A percentile compares a stretch with the other conserved stretches of the same genome.
Evolutionary conservation across 2,797 vertebrate species (phyloP).

Genomic region (Neosalanx taihuensis): DNA sequence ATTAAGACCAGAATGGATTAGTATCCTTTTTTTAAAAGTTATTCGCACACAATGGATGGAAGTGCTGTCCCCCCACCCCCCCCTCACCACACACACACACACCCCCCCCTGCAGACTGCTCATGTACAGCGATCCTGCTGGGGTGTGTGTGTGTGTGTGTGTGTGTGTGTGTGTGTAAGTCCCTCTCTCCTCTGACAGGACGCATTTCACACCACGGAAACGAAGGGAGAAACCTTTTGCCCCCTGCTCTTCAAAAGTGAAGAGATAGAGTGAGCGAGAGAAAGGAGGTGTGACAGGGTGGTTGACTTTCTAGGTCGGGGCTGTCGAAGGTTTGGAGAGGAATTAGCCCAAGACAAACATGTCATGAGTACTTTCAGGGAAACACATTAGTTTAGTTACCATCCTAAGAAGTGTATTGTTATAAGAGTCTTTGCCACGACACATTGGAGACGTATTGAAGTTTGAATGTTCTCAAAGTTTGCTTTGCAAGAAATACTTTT

Average conservation of each 20-base stretch:
- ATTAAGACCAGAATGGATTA: constrained; percentile 78
- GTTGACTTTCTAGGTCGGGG: constrained; percentile 57
- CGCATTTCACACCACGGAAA: constrained; percentile 63
- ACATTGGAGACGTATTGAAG: constrained; percentile 24
- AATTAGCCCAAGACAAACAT: constrained; percentile 71
- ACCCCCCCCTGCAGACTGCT: constrained; percentile 51
- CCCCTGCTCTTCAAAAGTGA: constrained; percentile 50
- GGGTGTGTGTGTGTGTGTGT: constrained; percentile 44
- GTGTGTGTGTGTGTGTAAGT: constrained; percentile 52
- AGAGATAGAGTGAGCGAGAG: constrained; percentile 43
- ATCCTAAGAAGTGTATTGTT: constrained; percentile 48
- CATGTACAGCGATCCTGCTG: constrained; percentile 61
- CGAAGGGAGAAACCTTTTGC: constrained; percentile 59
- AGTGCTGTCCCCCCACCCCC: constrained; percentile 33
- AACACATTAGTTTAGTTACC: constrained; percentile 44
- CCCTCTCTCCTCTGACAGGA: constrained; percentile 62
- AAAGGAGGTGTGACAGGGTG: constrained; percentile 61
- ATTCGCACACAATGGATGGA: constrained; percentile 74
- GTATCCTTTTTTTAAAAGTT: constrained; percentile 74
- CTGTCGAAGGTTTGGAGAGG: constrained; percentile 54
- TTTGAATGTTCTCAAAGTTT: constrained; percentile 60
- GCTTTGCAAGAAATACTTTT: background rate
- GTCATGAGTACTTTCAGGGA: constrained; percentile 47
- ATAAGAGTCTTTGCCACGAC: background rate
- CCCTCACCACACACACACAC: too few species aligned